A percentile compares a stretch with the other conserved stretches of the same genome.
phyloP scores from a whole-genome alignment of 1,140 invertebrate genomes.

The Drosophila kanapiae region DNA sequence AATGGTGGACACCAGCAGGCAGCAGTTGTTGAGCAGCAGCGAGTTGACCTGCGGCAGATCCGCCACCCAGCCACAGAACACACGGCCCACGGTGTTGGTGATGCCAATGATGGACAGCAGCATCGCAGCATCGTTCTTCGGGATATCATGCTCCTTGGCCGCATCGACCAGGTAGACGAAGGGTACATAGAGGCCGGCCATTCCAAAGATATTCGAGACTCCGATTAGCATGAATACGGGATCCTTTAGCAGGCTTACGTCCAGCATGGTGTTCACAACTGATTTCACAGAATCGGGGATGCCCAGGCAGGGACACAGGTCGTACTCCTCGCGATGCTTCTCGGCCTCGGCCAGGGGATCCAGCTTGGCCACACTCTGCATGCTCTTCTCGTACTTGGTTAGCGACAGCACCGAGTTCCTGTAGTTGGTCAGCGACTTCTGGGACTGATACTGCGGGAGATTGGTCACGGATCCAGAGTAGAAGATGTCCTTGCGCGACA shows the following conservation, averaged over 20 bases:
- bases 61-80: slow-evolving; percentile 94
- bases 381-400: slow-evolving; percentile 89
- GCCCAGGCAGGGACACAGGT: slow-evolving; percentile 92
- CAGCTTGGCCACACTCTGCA: slow-evolving; percentile 85
- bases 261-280: slow-evolving; percentile 96
- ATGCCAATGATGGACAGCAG: slow-evolving; percentile 98
- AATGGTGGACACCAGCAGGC: slow-evolving; percentile 95
- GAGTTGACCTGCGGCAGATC: slow-evolving; percentile 96
- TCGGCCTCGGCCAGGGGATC: slow-evolving; percentile 87
- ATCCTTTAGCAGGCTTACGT: slow-evolving; percentile 95
- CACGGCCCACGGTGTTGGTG: slow-evolving; percentile 96
- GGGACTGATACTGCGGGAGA: slow-evolving; percentile 96
- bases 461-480: slow-evolving; percentile 97
- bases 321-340: slow-evolving; percentile 89
- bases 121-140: slow-evolving; percentile 91
- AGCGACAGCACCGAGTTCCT: slow-evolving; percentile 93
- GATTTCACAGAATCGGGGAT: slow-evolving; percentile 93
- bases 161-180: slow-evolving; percentile 97
- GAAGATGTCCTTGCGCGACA: slow-evolving; percentile 99
- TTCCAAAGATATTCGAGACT: slow-evolving; percentile 96
- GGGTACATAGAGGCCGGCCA: slow-evolving; percentile 96
- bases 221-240: slow-evolving; percentile 97
- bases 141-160: slow-evolving; percentile 90
- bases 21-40: slow-evolving; percentile 97
- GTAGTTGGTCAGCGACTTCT: slow-evolving; percentile 95